A percentile compares a stretch with the other conserved stretches of the same genome.
Conservation (phyloP, 2,888 invertebrate species). For the Palloptera scutellata region DNA sequence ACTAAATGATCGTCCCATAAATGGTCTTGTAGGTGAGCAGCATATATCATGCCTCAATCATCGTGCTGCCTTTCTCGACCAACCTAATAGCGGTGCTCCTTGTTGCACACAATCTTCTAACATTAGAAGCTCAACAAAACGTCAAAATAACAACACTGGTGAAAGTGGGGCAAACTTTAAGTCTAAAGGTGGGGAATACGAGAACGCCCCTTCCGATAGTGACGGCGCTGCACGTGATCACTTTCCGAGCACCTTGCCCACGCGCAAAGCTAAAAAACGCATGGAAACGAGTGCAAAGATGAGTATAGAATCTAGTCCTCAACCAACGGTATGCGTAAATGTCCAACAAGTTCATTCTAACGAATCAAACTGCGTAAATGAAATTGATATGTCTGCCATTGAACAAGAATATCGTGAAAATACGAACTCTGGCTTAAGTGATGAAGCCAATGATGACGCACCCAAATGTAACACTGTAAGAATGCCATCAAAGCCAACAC, state of each 20-base stretch:
- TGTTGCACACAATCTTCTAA: slow-evolving; percentile 30
- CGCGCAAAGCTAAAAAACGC: slow-evolving; percentile 68
- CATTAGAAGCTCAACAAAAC: slow-evolving; percentile 34
- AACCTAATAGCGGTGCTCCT: slow-evolving; percentile 19
- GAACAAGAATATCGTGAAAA: slow-evolving; percentile 58
- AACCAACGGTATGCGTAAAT: slow-evolving; percentile 60
- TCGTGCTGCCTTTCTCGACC: slow-evolving; percentile 36
- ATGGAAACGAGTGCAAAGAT: slow-evolving; percentile 64
- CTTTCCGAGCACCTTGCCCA: slow-evolving; percentile 68
- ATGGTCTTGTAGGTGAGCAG: slow-evolving; percentile 17
- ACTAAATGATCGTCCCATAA: slow-evolving; percentile 29
- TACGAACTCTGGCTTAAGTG: slow-evolving; percentile 43
- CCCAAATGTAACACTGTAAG: slow-evolving; percentile 34
- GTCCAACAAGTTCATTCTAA: slow-evolving; percentile 64
- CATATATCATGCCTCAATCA: slow-evolving; percentile 29
- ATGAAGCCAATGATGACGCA: slow-evolving; percentile 44
- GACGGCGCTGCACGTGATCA: slow-evolving; percentile 62
- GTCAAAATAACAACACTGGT: slow-evolving; percentile 34
- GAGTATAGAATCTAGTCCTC: slow-evolving; percentile 57
- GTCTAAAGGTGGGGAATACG: slow-evolving; percentile 63
- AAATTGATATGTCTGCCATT: slow-evolving; percentile 2
- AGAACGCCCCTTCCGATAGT: slow-evolving; percentile 67
- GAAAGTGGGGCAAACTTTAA: slow-evolving; percentile 42
- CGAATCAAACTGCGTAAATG: neutral
- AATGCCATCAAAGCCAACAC: slow-evolving; percentile 26